Evolutionary conservation across 2,797 vertebrate species (phyloP).

Genomic region (Alauda arvensis): DNA sequence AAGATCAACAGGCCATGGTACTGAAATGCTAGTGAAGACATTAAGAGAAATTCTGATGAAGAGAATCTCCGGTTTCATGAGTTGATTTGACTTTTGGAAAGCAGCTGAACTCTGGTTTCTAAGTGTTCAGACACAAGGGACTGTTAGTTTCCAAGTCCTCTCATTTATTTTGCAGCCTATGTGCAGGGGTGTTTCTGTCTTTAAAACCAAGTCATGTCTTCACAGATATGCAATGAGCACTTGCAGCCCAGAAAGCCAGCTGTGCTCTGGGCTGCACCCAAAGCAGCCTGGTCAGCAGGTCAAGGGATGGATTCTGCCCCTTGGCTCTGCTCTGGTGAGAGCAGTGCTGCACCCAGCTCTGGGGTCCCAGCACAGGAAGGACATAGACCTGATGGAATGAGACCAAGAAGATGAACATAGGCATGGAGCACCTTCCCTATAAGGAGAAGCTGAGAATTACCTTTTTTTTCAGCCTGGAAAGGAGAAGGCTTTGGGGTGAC

Average conservation of each 20-base stretch:
- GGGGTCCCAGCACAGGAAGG: neutral
- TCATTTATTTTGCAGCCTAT: neutral
- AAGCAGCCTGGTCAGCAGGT: neutral
- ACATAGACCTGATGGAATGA: rapidly evolving
- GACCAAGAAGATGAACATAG: neutral
- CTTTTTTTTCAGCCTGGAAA: neutral
- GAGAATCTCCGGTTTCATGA: neutral
- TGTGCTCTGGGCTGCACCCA: neutral
- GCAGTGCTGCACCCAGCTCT: neutral
- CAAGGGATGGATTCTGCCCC: neutral
- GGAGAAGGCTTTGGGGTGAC: neutral
- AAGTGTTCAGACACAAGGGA: neutral
- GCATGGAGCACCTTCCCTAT: neutral
- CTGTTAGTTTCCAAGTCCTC: neutral
- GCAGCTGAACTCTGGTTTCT: neutral
- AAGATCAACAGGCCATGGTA: neutral
- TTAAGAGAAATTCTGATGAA: neutral
- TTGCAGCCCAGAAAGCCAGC: neutral
- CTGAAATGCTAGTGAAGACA: neutral
- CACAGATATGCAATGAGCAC: neutral
- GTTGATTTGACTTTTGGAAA: neutral
- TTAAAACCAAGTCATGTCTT: neutral
- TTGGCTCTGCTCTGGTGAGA: neutral
- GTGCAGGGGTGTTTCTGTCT: neutral
- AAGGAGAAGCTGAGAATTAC: neutral